Evolutionary conservation across 1,140 invertebrate genomes (phyloP).

Genomic region (Eriocheir sinensis): DNA sequence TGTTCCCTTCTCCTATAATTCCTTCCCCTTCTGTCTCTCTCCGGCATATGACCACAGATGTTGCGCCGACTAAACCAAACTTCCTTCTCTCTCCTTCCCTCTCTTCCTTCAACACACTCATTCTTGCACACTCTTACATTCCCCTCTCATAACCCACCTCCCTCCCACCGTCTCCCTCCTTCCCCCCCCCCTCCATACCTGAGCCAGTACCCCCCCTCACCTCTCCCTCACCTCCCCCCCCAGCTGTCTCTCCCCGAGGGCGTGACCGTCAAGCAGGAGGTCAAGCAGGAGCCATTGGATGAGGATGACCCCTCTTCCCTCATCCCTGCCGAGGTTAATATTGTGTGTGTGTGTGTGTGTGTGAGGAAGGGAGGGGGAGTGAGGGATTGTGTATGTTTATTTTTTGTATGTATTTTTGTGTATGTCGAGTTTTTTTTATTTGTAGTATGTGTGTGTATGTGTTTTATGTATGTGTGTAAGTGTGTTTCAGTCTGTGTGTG

Average conservation of each 20-base stretch:
- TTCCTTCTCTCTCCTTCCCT: no score
- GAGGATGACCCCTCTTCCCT: slow-evolving; percentile 56
- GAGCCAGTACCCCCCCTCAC: no score
- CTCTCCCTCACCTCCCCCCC: slow-evolving; percentile 48
- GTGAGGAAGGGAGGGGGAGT: no score
- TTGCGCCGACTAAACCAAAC: no score
- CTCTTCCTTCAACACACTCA: no score
- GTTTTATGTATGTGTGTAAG: no score
- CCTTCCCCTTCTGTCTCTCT: no score
- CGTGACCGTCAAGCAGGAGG: slow-evolving; percentile 74
- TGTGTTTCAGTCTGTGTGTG: background rate
- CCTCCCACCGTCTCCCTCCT: background rate
- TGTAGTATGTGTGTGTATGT: no score
- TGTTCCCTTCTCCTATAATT: no score
- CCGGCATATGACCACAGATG: no score
- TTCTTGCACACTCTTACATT: background rate
- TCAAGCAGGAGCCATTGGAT: slow-evolving; percentile 76
- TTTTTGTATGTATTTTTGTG: no score
- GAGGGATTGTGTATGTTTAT: background rate
- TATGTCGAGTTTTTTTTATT: no score
- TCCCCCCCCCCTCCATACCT: background rate
- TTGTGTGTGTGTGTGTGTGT: background rate
- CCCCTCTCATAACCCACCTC: background rate
- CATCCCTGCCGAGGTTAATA: slow-evolving; percentile 63
- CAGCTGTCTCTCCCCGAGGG: slow-evolving; percentile 76